Conservation (phyloP, 2,888 invertebrate genomes). For the Tenthredo distinguenda region DNA sequence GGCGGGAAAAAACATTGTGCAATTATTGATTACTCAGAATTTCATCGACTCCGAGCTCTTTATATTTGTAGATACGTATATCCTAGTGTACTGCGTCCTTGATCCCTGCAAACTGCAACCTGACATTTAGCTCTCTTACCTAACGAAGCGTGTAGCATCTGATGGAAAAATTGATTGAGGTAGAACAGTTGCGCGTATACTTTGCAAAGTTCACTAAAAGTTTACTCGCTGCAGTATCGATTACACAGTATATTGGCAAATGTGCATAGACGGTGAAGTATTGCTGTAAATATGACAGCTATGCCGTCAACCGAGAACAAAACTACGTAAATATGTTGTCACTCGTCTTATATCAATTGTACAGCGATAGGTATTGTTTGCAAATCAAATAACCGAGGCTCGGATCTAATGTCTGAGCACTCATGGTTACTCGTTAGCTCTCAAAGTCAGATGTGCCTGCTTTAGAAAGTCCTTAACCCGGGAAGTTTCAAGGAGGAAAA, state of each 20-base stretch:
- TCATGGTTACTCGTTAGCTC: not conserved
- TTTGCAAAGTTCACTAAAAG: slow-evolving; percentile 21
- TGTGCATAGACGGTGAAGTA: not conserved
- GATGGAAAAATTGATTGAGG: slow-evolving; percentile 27
- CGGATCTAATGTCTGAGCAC: not conserved
- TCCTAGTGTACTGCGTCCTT: slow-evolving; percentile 17
- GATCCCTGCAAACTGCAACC: slow-evolving; percentile 32
- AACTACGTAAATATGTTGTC: slow-evolving; percentile 4
- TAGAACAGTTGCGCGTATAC: slow-evolving; percentile 13
- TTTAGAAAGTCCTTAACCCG: slow-evolving; percentile 2
- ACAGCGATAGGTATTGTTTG: slow-evolving; percentile 5
- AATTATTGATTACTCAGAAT: not conserved
- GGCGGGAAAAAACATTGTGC: not conserved
- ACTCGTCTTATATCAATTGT: not conserved
- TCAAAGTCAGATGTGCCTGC: not conserved
- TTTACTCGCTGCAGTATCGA: not conserved
- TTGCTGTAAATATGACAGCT: not conserved
- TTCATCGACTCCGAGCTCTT: not conserved
- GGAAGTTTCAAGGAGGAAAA: not conserved
- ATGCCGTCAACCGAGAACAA: not conserved
- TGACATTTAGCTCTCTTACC: slow-evolving; percentile 40
- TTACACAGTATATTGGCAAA: slow-evolving; percentile 24
- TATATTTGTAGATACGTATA: not conserved
- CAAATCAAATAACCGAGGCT: slow-evolving; percentile 5
- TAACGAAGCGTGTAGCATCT: slow-evolving; percentile 21